Base-by-base conservation (phyloP, 2,888 invertebrate species). In the Agrotis puta region DNA sequence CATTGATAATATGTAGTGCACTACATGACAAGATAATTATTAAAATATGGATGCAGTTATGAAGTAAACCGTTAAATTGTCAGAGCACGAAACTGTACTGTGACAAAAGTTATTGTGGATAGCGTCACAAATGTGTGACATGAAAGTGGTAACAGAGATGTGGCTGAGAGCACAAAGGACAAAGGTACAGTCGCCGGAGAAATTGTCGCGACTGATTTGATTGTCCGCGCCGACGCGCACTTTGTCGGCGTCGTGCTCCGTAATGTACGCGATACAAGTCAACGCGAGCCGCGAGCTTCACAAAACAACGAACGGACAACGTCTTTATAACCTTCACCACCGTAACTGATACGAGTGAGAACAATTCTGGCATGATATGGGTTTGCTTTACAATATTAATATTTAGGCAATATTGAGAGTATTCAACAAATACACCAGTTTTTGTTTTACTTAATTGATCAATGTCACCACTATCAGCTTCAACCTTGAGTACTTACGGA, bases 131-230 rank as follows among this genome's bases (percentile, higher is more conserved):
- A 88, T 87, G 82, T 81, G 79, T 77, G 74, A 65, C 73, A 65
- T 67, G 75, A 78, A 77, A 70, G 59, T 70, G 74, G 72, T 69
- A 74, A 81, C 81, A 77, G 68, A 73, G 66, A 53, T 70, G 63
- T 64, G 61, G 65, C 63, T 67, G 50, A 20, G 63, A 58, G 70
- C 77, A 85, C 87, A 89, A 87, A 89, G 89, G 85, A 88, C 88
- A 87, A 90, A 88, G 87, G 84, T 82, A 83, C 72, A 77, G 84
- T 79, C 85, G 81, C 71, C 70, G 83, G 89, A 90, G 92, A 92
- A 92, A 92, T 91, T 91, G 93, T 92, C 92, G 89, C 89, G 89
- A 88, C 90, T 91, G 92, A 94, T 94, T 92, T 90, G 91, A 94
- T 93, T 93, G 94, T 94, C 88, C 87, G 88, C 84, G 85, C 87